Percentiles rank a stretch among this genome's conserved stretches.
Conservation (phyloP, 2,888 invertebrate genomes). For the Agrotis ipsilon region DNA sequence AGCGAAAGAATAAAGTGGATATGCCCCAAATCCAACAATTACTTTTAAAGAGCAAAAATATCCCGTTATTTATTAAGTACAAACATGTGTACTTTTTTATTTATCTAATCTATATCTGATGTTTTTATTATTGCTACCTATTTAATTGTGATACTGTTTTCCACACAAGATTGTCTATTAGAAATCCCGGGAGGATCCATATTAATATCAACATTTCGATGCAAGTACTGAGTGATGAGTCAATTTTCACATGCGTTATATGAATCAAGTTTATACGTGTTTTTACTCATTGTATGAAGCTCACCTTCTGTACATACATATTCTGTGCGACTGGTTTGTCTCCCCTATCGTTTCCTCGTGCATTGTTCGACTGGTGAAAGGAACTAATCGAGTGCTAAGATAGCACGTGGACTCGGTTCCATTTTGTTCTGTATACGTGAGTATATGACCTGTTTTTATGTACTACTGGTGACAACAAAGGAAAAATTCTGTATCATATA, state of each 20-base stretch:
- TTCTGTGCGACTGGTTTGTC: constrained; percentile 30
- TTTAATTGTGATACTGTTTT: no score
- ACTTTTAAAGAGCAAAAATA: no score
- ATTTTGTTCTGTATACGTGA: constrained; percentile 23
- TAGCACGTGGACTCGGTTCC: constrained; percentile 26
- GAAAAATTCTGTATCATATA: background rate
- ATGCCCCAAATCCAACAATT: no score
- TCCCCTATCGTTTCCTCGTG: constrained; percentile 54
- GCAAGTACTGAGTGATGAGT: no score
- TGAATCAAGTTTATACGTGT: background rate
- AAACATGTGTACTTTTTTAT: no score
- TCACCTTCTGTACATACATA: constrained; percentile 17
- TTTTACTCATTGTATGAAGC: background rate
- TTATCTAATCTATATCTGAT: no score
- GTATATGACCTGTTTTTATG: constrained; percentile 6
- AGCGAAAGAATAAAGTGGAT: no score
- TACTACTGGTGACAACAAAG: background rate
- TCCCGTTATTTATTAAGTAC: no score
- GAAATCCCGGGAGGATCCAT: no score
- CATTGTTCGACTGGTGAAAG: constrained; percentile 54
- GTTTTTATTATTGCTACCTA: no score
- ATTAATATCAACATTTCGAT: no score
- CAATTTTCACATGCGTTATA: background rate
- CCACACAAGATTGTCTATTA: no score
- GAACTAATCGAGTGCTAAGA: constrained; percentile 59